Percentiles rank a stretch among this genome's conserved stretches.
phyloP scores from a whole-genome alignment of 2,113 vertebrate species.

The Ancistrus triradiatus region DNA sequence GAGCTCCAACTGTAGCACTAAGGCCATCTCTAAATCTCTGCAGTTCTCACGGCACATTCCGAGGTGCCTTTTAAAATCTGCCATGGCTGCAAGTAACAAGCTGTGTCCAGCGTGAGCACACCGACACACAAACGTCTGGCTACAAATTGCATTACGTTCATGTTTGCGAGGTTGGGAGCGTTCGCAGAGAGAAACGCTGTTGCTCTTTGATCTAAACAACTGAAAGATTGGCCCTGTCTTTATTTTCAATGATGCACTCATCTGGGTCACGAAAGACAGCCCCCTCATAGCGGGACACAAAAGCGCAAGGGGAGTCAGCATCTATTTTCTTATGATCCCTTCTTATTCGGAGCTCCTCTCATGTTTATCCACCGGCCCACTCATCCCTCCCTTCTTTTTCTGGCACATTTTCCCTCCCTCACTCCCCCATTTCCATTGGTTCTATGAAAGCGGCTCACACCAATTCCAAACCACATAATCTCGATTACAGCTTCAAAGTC shows the following conservation, averaged over 20 bases:
- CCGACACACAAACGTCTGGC: not conserved
- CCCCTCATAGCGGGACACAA: constrained; percentile 23
- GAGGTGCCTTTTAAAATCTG: constrained; percentile 2
- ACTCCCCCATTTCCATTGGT: constrained; percentile 14
- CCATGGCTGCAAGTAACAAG: not conserved
- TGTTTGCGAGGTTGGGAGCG: not conserved
- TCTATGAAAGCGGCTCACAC: constrained; percentile 42
- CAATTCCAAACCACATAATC: constrained; percentile 40
- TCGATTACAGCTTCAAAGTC: constrained; percentile 46
- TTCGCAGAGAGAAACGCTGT: not conserved
- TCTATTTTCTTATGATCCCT: constrained; percentile 18
- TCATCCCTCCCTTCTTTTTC: constrained; percentile 9
- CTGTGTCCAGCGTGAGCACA: not conserved
- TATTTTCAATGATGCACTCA: constrained; percentile 22
- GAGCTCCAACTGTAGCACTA: constrained; percentile 10
- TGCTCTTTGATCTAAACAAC: constrained; percentile 26
- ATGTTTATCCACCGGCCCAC: constrained; percentile 11
- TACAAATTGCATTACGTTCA: not conserved
- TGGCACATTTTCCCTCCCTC: constrained; percentile 15
- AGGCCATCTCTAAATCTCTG: constrained; percentile 1
- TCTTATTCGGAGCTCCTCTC: constrained; percentile 12
- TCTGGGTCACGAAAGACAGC: constrained; percentile 17
- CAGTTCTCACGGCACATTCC: not conserved
- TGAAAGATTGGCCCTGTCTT: constrained; percentile 14
- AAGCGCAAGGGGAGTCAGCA: constrained; percentile 8